Base-by-base conservation (phyloP, 1,140 invertebrate genomes). In the Euschistus heros region DNA sequence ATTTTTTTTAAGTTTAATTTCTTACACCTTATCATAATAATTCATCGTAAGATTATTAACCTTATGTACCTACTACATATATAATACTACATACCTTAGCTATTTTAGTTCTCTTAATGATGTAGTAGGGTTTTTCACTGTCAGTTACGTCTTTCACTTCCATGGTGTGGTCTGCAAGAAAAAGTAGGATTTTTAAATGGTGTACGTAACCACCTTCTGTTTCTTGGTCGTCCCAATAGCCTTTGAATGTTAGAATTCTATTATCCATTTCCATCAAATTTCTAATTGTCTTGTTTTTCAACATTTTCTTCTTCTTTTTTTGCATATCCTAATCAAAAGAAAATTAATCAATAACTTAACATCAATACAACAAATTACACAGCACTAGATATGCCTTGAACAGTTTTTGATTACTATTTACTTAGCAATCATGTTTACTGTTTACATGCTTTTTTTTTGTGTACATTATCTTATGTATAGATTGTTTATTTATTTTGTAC, bases 151-250 rank as follows among this genome's bases (percentile, higher is more conserved):
- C 92, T 68, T 89, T 85, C 5, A 97, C 85, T 73, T 96, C 91
- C 18, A 96, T 85, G 0, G 91, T 94, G 72, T 93, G 88, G 74
- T 97, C 91, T 0, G 86, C 82, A 15, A 96, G 77, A 75, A 89
- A 95, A 74, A 91, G 96, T 74, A 84, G 81, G 6, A 93, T 76
- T 70, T 89, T 84, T 4, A 91, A 75, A 69, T 87, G 76, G 69
- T 91, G 84, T n/a, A 91, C 72, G 37, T 82, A 78, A 37, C 92
- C 86, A 74, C 84, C 83, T 71, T 86, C 80, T 33, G 80, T 83
- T 3, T 84, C 79, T 10, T 84, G 79, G 73, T 96, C 92, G 73
- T 96, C 91, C 92, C 93, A 96, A 69, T 91, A 91, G 26, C 86
- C 91, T 70, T 84, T 86, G 74, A 97, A 96, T 69, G 90, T 81